Base-by-base conservation (phyloP, 2,113 vertebrate genomes). In the Bufo gargarizans region DNA sequence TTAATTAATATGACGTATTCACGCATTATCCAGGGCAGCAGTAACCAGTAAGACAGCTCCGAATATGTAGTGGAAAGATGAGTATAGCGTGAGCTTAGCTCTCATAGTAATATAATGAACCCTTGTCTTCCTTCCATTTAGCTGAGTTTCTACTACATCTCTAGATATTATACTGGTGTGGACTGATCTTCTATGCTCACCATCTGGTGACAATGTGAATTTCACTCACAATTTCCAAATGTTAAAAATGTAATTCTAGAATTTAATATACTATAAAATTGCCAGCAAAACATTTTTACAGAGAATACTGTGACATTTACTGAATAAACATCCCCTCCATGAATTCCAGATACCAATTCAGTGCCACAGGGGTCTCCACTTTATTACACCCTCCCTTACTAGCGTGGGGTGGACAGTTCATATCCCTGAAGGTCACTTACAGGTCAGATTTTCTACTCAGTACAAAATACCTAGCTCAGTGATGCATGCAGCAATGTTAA, bases 361-460 rank as follows among this genome's bases (percentile, higher is more conserved):
- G 17, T 50, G 80, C 4, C 80, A 50, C 59, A 49, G 59, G 49
- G n/a, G 49, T 56, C 56, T 78, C 19, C 45, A 4, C 47, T 22
- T 55, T 22, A n/a, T 53, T 50, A 13, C 67, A 53, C 20, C 61
- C 63, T 50, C 17, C 49, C 61, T 69, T 50, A 82, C 50, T 83
- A 82, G 81, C 53, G 33, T 82, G 56, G 80, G 81, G 3, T 22
- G 47, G 61, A 69, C 61, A 83, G 47, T 63, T 83, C 47, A 67
- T 49, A 50, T 33, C 9, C 47, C 53, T 69, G 6, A n/a, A 67
- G 61, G 81, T 83, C 63, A 61, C 22, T 83, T 19, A 67, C 45
- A 50, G 81, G 63, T 50, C 63, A 53, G 81, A 53, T 63, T 83
- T 83, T n/a, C 17, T 67, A 19, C 47, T 61, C 81, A 63, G 7